These are phyloP conservation scores for Ashinkailepas kermadecensis DNA, from an alignment of 2,888 invertebrate genomes.

Conservation along the genomic window DNA sequence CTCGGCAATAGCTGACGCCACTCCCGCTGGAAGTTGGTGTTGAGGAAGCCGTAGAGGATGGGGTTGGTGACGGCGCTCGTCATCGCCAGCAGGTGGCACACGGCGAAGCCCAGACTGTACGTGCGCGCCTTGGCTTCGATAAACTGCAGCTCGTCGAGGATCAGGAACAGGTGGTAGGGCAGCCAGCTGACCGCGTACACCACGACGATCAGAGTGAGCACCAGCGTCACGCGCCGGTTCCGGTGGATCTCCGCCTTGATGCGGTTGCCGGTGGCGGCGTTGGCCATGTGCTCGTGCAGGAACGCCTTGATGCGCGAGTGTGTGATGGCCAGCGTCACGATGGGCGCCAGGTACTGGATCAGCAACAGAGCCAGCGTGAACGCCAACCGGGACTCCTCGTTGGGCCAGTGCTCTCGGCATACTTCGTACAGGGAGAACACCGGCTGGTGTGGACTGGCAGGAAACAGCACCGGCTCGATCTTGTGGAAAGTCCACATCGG, in stretches of 20 bases:
- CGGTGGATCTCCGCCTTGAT: conserved; percentile 34
- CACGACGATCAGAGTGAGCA: conserved; percentile 48
- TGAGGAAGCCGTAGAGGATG: conserved; percentile 53
- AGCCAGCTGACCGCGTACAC: conserved; percentile 53
- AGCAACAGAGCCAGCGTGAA: conserved; percentile 46
- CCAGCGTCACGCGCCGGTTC: conserved; percentile 42
- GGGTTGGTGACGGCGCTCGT: conserved; percentile 53
- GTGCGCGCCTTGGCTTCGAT: neutral
- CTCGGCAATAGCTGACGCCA: conserved; percentile 32
- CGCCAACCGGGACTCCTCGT: conserved; percentile 37
- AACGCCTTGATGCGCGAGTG: conserved; percentile 46
- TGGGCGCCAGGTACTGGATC: conserved; percentile 48
- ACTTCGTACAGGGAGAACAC: conserved; percentile 40
- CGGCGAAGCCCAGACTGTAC: conserved; percentile 42
- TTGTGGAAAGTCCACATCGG: conserved; percentile 45
- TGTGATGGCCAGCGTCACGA: conserved; percentile 45
- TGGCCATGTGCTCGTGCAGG: conserved; percentile 40
- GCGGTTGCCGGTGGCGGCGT: conserved; percentile 26
- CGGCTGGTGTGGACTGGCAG: conserved; percentile 32
- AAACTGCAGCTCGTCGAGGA: conserved; percentile 42
- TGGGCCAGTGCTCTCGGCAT: conserved; percentile 43
- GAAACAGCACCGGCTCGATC: conserved; percentile 37
- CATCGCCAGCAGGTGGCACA: conserved; percentile 52
- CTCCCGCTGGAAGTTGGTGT: conserved; percentile 52
- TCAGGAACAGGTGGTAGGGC: conserved; percentile 51